These are phyloP conservation scores for Procambarus virginalis DNA, from an alignment of 1,140 invertebrate species.

Conservation along the genomic window DNA sequence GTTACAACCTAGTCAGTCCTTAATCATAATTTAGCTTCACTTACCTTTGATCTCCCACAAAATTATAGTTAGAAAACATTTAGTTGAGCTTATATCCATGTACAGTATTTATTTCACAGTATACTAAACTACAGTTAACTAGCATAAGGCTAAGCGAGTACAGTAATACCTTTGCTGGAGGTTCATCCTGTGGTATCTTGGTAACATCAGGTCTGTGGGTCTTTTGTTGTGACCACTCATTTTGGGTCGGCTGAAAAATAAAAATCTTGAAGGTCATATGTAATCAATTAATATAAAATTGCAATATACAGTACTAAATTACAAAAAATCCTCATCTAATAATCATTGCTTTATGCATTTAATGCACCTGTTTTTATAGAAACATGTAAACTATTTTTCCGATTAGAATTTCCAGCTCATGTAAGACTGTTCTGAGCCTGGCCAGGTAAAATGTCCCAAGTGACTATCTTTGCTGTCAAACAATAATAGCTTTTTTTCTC, in stretches of 20 bases:
- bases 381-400: too few species aligned
- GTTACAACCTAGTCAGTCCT: background rate
- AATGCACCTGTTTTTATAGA: too few species aligned
- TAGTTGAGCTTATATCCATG: background rate
- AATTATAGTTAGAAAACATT: background rate
- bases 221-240: constrained; percentile 80
- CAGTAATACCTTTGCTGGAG: constrained; percentile 74
- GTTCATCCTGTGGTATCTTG: constrained; percentile 77
- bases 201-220: constrained; percentile 83
- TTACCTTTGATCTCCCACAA: background rate
- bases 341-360: too few species aligned
- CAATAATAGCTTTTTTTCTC: too few species aligned
- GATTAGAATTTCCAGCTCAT: too few species aligned
- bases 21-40: background rate
- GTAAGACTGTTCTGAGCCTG: too few species aligned
- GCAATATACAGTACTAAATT: too few species aligned
- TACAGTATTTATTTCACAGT: background rate
- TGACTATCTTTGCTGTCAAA: too few species aligned
- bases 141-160: background rate
- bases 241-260: constrained; percentile 46
- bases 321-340: too few species aligned
- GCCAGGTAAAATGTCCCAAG: too few species aligned
- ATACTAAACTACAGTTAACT: background rate
- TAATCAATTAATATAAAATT: too few species aligned
- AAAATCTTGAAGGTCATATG: too few species aligned